Base-by-base conservation (phyloP, 2,888 invertebrate genomes). In the Cantharis nigra region DNA sequence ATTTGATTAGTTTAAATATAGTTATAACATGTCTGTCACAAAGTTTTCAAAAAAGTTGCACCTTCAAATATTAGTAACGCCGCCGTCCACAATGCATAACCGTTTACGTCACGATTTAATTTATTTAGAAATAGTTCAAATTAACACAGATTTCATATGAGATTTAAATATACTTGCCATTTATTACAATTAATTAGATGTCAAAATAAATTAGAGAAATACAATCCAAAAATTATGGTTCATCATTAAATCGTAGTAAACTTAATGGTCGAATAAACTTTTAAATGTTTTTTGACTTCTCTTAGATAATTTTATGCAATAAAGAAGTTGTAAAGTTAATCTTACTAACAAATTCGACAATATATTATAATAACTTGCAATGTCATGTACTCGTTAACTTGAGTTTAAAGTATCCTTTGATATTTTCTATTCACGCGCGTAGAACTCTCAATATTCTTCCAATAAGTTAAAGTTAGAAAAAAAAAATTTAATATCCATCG, bases 1-100 rank as follows among this genome's bases (percentile, higher is more conserved):
- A 67, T 67, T 67, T 67, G 65, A 67, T 67, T 67, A 67, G 13
- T 67, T 67, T 67, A 67, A 67, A 67, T 67, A 67, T 67, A 67
- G 65, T 67, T 67, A 67, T 67, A 67, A 67, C 26, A 23, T 67
- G 26, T 67, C 65, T 67, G 26, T 67, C 65, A 67, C 26, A 67
- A 23, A 64, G 49, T 49, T 49, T 49, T 49, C 49, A 49, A 49
- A 49, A 49, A 49, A 49, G n/a, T 49, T 49, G 2, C n/a, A 49
- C 49, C 49, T 49, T 49, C 49, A n/a, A 9, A 49, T 49, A 9
- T 26, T 26, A 49, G 49, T 49, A 49, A n/a, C 49, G 10, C n/a
- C 49, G 10, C n/a, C 49, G n/a, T 13, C 49, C n/a, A 49, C n/a
- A 49, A 49, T n/a, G n/a, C 33, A n/a, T 49, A 49, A 49, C n/a